Base-by-base conservation (phyloP, 2,888 invertebrate genomes). In the Cremastobaeus sp. region DNA sequence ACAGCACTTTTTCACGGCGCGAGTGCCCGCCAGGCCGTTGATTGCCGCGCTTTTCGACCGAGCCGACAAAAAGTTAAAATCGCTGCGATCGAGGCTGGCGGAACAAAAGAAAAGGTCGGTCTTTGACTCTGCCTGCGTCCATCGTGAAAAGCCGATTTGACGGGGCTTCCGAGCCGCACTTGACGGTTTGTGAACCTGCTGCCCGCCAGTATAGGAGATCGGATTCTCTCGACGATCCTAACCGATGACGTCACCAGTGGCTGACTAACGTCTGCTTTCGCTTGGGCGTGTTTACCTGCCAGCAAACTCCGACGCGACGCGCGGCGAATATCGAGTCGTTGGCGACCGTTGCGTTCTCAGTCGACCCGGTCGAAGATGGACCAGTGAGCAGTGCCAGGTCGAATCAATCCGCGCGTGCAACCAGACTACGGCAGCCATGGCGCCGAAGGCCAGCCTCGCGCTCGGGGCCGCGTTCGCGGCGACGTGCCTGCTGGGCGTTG, bases 401-500 rank as follows among this genome's bases (percentile, higher is more conserved):
- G n/a, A 6, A 18, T 47, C n/a, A 47, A 35, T 25, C 17, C 20
- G 28, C 47, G 35, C 37, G 25, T 12, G 17, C 25, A 17, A 17
- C n/a, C 3, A n/a, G 11, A 32, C 11, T 3, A n/a, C 18, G 3
- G 15, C n/a, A 39, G 18, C 2, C 1, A 69, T 64, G 71, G 30
- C 37, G 9, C 41, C 39, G 9, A 18, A 3, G 41, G 18, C 20
- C 18, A 45, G 47, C 35, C 39, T 64, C 9, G 32, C 28, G 18
- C 30, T 39, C 34, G 59, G 43, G 18, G 12, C 35, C 48, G 17
- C 71, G n/a, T 52, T 82, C 59, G 64, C 79, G 18, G 76, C 80
- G 60, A 76, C 76, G 34, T 82, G 78, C 52, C 76, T 83, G 62
- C 83, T 89, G 91, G 92, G 92, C 90, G 93, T 93, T 90, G 91